Base-by-base conservation (phyloP, 2,888 invertebrate species). In the Ceriagrion tenellum region DNA sequence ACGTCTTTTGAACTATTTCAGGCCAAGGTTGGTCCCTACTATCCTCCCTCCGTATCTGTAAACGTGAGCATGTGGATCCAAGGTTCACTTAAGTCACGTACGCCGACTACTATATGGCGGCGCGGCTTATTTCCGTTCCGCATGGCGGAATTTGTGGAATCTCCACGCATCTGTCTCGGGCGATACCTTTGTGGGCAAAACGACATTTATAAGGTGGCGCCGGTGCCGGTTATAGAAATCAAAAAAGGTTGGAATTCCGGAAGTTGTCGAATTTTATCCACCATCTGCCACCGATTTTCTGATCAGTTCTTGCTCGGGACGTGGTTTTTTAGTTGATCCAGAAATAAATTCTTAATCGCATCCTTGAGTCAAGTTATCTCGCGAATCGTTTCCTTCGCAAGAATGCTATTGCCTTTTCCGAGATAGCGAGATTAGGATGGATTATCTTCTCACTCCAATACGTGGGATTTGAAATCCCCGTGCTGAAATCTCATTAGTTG, bases 71-170 rank as follows among this genome's bases (percentile, higher is more conserved):
- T 81, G 30, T 81, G 81, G 35, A 81, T 81, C 81, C 81, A 81
- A 81, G 81, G 81, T 81, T 81, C 81, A 81, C 81, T 81, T 3
- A 81, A 81, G 81, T 35, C 81, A 35, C 81, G 81, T 35, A 81
- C 81, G 35, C 30, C 30, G 81, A 16, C 81, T 35, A 69, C 69
- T 81, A 35, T 18, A 81, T 81, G 81, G 35, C 81, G 69, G 35
- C 81, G 81, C 81, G 81, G n/a, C n/a, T 69, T 69, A 81, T 81
- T 81, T 81, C 81, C 81, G 81, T 81, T 81, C 35, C 81, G 81
- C 81, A 12, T 26, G 35, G 30, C 4, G 81, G 81, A 81, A 69
- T 69, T 69, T 69, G 69, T 69, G 81, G 35, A 81, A 81, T 81
- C 30, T 26, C 35, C 16, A 35, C 35, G 26, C 81, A 30, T 81